Evolutionary conservation across 2,888 invertebrate genomes (phyloP), one percentile per base, ranked within the genome.

Genomic region (Colletes collaris): DNA sequence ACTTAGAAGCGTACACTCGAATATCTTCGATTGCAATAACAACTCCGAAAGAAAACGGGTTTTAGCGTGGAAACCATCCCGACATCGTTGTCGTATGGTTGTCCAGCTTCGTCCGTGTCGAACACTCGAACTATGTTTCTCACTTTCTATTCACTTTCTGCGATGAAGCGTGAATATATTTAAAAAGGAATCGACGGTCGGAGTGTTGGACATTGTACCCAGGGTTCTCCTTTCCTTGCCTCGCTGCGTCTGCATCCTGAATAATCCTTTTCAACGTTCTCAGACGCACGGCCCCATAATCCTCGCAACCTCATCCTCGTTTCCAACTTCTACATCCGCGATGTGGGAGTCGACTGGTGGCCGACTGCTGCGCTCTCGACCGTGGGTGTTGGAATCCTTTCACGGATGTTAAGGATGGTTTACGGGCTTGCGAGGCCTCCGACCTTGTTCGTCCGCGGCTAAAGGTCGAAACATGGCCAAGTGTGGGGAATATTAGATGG

Each of bases 321-420:
- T 82, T 73, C 67, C 64, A 76, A 70, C 76, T 79, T 71, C 68
- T 66, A 80, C 69, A 77, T 77, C 80, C 76, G 81, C 81, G 81
- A 84, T 82, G 87, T 85, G 86, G 86, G 85, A 86, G 84, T 86
- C 74, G 75, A 65, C 71, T 62, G 63, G 76, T 83, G 83, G 77
- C 68, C 82, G 82, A 83, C 71, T 76, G 77, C 76, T 83, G 74
- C 70, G 83, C 64, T 81, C 82, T 50, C 79, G 72, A 62, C 79
- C 87, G 90, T 90, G 87, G 90, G 90, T 89, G 90, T 90, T 86
- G 86, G 86, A 88, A 89, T 88, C 89, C 90, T 89, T 90, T 89
- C 89, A 87, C 87, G 87, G 88, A 87, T 89, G 86, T 88, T 89
- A 86, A 88, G 82, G 87, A 90, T 90, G 87, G 86, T 90, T 89